Percentiles rank a stretch among this genome's conserved stretches.
Conservation (phyloP, 2,888 invertebrate genomes). For the Trisateles emortualis region DNA sequence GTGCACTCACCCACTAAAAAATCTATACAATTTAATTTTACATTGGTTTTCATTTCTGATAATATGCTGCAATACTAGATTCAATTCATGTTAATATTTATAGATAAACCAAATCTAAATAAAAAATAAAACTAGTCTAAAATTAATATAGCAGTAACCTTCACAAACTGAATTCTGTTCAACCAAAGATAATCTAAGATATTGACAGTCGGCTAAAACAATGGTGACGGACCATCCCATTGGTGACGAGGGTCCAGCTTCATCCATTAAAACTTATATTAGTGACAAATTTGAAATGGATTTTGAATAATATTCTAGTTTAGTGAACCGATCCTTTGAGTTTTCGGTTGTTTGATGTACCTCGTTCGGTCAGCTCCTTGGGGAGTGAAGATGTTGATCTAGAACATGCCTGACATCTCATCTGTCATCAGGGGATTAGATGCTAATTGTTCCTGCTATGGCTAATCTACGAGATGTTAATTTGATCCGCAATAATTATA, state of each 20-base stretch:
- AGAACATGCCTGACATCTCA: neutral
- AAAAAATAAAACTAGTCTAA: too few species aligned
- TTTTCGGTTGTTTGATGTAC: slow-evolving; percentile 10
- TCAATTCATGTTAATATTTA: too few species aligned
- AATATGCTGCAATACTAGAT: too few species aligned
- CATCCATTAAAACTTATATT: slow-evolving; percentile 63
- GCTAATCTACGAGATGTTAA: too few species aligned
- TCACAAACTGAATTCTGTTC: slow-evolving; percentile 13
- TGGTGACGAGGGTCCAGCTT: slow-evolving; percentile 55
- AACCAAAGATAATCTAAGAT: slow-evolving; percentile 31
- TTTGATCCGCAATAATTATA: too few species aligned
- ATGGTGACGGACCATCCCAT: slow-evolving; percentile 31
- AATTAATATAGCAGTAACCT: slow-evolving; percentile 28
- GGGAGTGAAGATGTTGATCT: neutral
- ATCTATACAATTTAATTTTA: too few species aligned
- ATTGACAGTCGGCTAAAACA: slow-evolving; percentile 51
- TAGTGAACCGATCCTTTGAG: slow-evolving; percentile 22
- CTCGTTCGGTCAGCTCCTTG: neutral
- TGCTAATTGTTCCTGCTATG: neutral
- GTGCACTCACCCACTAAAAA: too few species aligned
- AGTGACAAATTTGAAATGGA: slow-evolving; percentile 58
- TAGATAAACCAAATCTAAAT: too few species aligned
- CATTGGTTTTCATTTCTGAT: too few species aligned
- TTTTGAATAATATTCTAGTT: slow-evolving; percentile 48
- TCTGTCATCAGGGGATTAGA: neutral